These are phyloP conservation scores for Myotis planiceps DNA, from an alignment of 2,797 vertebrate genomes.

Conservation along the genomic window DNA sequence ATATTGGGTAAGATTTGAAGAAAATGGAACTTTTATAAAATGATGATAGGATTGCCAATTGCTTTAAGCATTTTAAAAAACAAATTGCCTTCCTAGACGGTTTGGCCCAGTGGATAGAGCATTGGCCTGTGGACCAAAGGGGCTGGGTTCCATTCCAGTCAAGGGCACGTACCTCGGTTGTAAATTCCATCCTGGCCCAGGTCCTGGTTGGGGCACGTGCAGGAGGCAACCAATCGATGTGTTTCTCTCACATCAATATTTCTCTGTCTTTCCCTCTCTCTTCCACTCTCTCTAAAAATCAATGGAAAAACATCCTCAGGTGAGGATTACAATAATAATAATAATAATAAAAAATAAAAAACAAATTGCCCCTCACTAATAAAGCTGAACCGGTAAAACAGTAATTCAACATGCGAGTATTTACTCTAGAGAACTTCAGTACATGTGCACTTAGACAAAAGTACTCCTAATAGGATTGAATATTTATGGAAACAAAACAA, in stretches of 20 bases:
- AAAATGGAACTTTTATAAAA: background rate
- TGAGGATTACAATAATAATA: too few species aligned
- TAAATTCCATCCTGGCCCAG: too few species aligned
- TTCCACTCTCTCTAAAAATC: too few species aligned
- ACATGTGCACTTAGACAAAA: background rate
- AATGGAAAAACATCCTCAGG: too few species aligned
- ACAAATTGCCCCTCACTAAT: background rate
- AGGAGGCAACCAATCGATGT: too few species aligned
- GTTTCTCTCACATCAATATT: too few species aligned
- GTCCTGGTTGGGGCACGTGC: too few species aligned
- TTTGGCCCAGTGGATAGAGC: too few species aligned
- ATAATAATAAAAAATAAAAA: background rate
- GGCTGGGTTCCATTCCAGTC: too few species aligned
- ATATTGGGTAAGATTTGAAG: background rate
- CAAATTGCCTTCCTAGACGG: background rate
- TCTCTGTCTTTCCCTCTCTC: too few species aligned
- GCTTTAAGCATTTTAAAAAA: background rate
- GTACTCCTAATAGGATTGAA: background rate
- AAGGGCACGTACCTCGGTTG: too few species aligned
- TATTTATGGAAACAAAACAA: background rate
- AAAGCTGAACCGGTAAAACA: background rate
- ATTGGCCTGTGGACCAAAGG: too few species aligned
- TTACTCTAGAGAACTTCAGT: background rate
- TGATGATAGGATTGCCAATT: background rate
- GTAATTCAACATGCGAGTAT: background rate